phyloP scores from a whole-genome alignment of 2,888 invertebrate species.

The Conus canariensis region DNA sequence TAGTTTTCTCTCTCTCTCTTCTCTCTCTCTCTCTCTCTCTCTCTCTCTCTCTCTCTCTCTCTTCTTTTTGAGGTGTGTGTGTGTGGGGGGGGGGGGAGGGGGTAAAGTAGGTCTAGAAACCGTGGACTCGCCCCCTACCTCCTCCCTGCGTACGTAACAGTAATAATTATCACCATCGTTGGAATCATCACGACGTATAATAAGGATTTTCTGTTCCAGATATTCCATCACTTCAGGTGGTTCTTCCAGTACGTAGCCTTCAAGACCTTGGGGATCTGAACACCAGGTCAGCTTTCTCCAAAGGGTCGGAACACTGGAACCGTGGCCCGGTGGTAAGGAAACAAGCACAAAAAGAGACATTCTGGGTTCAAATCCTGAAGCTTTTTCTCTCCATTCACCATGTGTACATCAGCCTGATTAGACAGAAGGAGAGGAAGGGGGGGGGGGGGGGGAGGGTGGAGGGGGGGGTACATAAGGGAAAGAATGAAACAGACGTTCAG shows the following conservation, averaged over 20 bases:
- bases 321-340: neutral
- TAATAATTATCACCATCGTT: neutral
- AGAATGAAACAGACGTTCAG: neutral
- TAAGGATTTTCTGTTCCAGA: neutral
- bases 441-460: neutral
- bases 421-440: neutral
- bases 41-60: too few species aligned
- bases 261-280: neutral
- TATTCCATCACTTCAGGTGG: neutral
- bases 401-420: neutral
- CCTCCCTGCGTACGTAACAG: too few species aligned
- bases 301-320: neutral
- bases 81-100: too few species aligned
- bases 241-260: neutral
- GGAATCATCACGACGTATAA: neutral
- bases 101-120: too few species aligned
- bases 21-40: too few species aligned
- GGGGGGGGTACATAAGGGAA: neutral
- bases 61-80: too few species aligned
- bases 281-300: neutral
- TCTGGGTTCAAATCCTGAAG: too few species aligned
- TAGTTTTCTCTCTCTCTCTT: too few species aligned
- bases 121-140: too few species aligned
- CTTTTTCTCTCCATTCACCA: too few species aligned
- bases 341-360: too few species aligned